Evolutionary conservation across 2,113 vertebrate species (phyloP).

Genomic region (Salvelinus fontinalis): DNA sequence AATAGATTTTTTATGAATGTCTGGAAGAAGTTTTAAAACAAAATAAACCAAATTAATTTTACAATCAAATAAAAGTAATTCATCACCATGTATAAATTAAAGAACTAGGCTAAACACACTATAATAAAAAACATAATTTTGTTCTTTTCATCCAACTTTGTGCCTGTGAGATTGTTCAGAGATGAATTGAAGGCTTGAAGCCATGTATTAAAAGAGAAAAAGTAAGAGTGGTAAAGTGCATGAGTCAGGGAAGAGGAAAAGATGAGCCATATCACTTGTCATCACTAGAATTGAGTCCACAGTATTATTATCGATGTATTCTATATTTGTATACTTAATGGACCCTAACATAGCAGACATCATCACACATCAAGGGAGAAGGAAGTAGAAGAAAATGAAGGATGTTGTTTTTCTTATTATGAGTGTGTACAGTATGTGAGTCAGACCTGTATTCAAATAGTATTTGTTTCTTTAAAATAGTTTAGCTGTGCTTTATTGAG

Average conservation of each 20-base stretch:
- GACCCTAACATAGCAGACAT: neutral
- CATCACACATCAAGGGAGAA: neutral
- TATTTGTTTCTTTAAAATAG: neutral
- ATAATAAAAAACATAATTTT: no score
- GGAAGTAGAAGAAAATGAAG: constrained; percentile 29
- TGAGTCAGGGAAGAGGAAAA: neutral
- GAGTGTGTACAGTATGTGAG: constrained; percentile 7
- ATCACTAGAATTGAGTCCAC: constrained; percentile 24
- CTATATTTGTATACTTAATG: constrained; percentile 44
- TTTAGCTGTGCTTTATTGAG: neutral
- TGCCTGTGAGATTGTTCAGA: constrained; percentile 13
- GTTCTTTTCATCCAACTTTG: no score
- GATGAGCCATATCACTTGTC: constrained; percentile 34
- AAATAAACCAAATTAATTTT: constrained; percentile 38
- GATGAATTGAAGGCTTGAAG: constrained; percentile 1
- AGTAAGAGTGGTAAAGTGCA: constrained; percentile 17
- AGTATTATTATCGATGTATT: constrained; percentile 43
- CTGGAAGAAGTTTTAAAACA: constrained; percentile 55
- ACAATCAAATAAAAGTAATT: constrained; percentile 17
- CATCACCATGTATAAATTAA: neutral
- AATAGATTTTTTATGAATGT: constrained; percentile 21
- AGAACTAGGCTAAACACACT: no score
- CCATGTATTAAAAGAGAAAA: constrained; percentile 15
- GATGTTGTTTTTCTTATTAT: constrained; percentile 29
- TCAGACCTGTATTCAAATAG: neutral